Percentiles rank a stretch among this genome's conserved stretches.
Evolutionary conservation across 2,797 vertebrate species (phyloP).

Genomic region (Pampus argenteus): DNA sequence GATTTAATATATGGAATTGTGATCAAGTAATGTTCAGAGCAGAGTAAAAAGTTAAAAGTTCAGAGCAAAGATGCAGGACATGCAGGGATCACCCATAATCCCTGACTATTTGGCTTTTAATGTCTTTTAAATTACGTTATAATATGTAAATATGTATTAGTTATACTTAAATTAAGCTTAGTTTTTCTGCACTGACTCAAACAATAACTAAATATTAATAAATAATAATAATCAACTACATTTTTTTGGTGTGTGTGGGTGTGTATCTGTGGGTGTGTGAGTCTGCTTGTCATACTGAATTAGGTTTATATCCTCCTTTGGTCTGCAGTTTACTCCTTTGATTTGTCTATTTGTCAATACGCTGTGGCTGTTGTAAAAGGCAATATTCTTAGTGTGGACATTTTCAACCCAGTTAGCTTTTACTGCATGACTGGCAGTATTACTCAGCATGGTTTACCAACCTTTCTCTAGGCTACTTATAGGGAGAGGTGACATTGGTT

Average conservation of each 20-base stretch:
- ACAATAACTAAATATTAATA: too few relatives aligned
- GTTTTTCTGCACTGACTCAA: not conserved
- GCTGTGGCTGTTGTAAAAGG: conserved; percentile 41
- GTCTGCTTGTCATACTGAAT: conserved; percentile 8
- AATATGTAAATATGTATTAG: too few relatives aligned
- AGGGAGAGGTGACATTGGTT: conserved; percentile 33
- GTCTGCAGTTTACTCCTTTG: conserved; percentile 46
- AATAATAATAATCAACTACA: too few relatives aligned
- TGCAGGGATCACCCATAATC: not conserved
- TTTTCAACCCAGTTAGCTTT: conserved; percentile 68
- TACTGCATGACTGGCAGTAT: conserved; percentile 40
- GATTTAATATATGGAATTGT: conserved; percentile 17
- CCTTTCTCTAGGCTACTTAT: conserved; percentile 23
- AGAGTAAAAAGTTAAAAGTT: too few relatives aligned
- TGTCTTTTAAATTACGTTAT: not conserved
- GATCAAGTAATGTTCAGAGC: conserved; percentile 12
- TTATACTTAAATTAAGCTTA: not conserved
- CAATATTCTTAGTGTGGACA: conserved; percentile 46
- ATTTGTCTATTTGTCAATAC: conserved; percentile 64
- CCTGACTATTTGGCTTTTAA: not conserved
- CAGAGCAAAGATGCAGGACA: too few relatives aligned
- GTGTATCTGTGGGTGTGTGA: not conserved
- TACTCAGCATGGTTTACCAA: conserved; percentile 48
- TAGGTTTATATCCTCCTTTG: conserved; percentile 32
- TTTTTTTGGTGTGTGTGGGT: too few relatives aligned